phyloP scores from a whole-genome alignment of 2,888 invertebrate species.

The Omphaloscelis lunosa region DNA sequence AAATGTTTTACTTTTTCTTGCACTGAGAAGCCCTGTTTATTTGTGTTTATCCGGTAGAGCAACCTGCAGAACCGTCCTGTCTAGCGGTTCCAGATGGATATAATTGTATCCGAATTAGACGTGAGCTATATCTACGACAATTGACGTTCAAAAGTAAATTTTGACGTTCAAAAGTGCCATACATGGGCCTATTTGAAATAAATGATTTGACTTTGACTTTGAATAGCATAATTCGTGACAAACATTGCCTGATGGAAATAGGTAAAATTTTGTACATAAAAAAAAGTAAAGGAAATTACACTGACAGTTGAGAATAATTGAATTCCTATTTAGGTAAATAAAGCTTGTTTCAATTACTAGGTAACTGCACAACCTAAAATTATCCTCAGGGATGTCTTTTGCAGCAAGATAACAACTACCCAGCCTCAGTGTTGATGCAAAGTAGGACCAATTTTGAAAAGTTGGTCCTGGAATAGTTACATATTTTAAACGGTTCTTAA shows the following conservation, averaged over 20 bases:
- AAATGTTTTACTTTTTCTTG: conserved; percentile 27
- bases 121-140: not conserved
- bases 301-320: no score
- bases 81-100: not conserved
- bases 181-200: no score
- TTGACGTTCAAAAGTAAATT: no score
- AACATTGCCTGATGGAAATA: not conserved
- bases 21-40: not conserved
- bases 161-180: no score
- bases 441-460: not conserved
- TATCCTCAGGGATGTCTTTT: not conserved
- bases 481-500: not conserved
- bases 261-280: not conserved
- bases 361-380: not conserved
- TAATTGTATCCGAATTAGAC: not conserved
- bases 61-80: not conserved
- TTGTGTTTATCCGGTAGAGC: not conserved
- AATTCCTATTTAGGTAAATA: not conserved
- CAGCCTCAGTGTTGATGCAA: not conserved
- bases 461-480: not conserved
- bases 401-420: not conserved
- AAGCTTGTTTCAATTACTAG: not conserved
- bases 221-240: not conserved
- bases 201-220: no score
- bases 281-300: not conserved